Percentiles rank a stretch among this genome's conserved stretches.
Evolutionary conservation across 2,113 vertebrate genomes (phyloP).

Genomic region (Pseudolaguvia tuberculata): DNA sequence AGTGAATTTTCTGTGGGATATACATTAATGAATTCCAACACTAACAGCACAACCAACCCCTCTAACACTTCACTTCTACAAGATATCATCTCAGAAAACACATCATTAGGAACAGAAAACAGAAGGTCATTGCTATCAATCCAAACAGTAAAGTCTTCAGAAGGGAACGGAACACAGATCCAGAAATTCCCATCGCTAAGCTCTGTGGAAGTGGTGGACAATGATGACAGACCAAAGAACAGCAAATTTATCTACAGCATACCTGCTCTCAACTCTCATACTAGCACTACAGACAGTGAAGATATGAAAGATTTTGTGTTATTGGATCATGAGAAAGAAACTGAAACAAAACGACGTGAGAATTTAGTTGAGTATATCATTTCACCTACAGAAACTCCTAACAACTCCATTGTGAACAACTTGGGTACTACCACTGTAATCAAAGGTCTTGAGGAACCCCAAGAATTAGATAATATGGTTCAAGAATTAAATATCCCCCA

Average conservation of each 20-base stretch:
- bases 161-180: not conserved
- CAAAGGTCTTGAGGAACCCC: not conserved
- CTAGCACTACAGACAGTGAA: constrained; percentile 3
- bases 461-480: not conserved
- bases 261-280: not conserved
- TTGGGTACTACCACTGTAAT: not conserved
- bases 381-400: constrained; percentile 2
- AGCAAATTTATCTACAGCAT: constrained; percentile 51
- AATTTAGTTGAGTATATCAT: constrained; percentile 18
- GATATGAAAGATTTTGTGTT: constrained; percentile 43
- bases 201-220: not conserved
- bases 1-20: not conserved
- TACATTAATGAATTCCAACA: not conserved
- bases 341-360: not conserved
- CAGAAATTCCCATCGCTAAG: not conserved
- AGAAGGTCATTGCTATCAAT: constrained; percentile 2
- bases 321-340: not conserved
- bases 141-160: constrained; percentile 1
- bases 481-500: not conserved
- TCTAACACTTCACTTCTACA: constrained; percentile 7
- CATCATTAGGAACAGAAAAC: constrained; percentile 1
- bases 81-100: not conserved
- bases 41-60: not conserved
- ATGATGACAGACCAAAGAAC: constrained; percentile 40
- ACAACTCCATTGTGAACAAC: not conserved